These are phyloP conservation scores for Venustoraphidia nigricollis DNA, from an alignment of 2,888 invertebrate genomes.

Conservation along the genomic window DNA sequence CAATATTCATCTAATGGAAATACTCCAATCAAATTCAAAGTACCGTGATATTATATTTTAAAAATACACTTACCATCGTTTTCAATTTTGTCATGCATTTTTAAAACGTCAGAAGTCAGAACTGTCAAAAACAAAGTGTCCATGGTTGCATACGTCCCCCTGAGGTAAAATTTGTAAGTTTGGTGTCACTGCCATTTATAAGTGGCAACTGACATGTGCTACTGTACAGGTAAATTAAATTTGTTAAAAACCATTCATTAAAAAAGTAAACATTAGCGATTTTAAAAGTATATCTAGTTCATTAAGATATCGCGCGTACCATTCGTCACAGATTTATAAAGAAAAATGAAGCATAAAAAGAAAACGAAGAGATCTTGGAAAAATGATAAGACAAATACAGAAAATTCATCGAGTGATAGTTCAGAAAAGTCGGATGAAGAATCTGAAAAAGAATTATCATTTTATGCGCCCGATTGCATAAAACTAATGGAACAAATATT, in stretches of 20 bases:
- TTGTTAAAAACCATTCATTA: too few species aligned
- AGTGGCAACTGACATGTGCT: too few species aligned
- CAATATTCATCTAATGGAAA: background rate
- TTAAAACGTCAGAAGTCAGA: too few species aligned
- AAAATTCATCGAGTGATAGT: constrained; percentile 17
- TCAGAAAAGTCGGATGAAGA: constrained; percentile 14
- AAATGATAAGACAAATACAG: constrained; percentile 4
- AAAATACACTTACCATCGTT: constrained; percentile 6
- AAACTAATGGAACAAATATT: constrained; percentile 28
- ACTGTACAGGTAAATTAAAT: too few species aligned
- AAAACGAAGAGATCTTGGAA: constrained; percentile 4
- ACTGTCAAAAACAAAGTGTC: too few species aligned
- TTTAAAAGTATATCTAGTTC: too few species aligned
- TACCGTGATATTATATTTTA: background rate
- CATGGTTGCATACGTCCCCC: background rate
- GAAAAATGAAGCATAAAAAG: constrained; percentile 4
- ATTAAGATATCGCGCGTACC: too few species aligned
- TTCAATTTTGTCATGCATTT: constrained; percentile 5
- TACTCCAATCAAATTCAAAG: background rate
- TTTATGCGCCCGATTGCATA: constrained; percentile 25
- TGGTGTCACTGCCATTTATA: too few species aligned
- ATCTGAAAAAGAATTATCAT: constrained; percentile 24
- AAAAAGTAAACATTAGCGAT: too few species aligned
- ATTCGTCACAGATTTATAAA: background rate
- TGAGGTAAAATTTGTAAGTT: background rate